phyloP scores from a whole-genome alignment of 1,140 invertebrate genomes.

The Nebria ingens region DNA sequence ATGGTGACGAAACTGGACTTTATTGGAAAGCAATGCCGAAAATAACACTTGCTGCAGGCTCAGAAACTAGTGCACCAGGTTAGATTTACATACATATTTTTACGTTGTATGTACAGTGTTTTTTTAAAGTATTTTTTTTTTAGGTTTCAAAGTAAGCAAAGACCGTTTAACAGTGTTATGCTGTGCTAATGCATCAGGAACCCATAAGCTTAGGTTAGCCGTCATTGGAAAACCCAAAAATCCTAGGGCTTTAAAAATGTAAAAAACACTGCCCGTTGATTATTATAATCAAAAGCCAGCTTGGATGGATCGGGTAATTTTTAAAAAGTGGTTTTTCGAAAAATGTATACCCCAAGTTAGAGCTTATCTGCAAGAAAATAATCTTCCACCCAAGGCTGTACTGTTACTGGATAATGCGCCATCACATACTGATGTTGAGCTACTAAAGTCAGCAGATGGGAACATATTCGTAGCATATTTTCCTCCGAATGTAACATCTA shows the following conservation, averaged over 20 bases:
- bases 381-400: conserved; percentile 27
- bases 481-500: conserved; percentile 14
- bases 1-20: conserved; percentile 31
- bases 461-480: conserved; percentile 18
- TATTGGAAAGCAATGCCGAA: conserved; percentile 30
- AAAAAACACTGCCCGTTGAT: conserved; percentile 22
- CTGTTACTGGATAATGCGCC: conserved; percentile 31
- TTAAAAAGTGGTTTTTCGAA: conserved; percentile 30
- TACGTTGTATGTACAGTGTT: conserved; percentile 15
- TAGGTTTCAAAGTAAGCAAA: conserved; percentile 26
- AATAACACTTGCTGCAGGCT: conserved; percentile 25
- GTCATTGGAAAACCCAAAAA: conserved; percentile 27
- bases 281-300: conserved; percentile 27
- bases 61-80: conserved; percentile 21
- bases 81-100: conserved; percentile 7
- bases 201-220: conserved; percentile 24
- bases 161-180: conserved; percentile 23
- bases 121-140: not conserved
- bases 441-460: conserved; percentile 17
- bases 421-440: conserved; percentile 19
- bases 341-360: conserved; percentile 26
- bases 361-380: conserved; percentile 23
- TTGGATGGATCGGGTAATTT: conserved; percentile 26
- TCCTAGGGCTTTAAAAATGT: conserved; percentile 25
- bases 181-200: conserved; percentile 23